A percentile compares a stretch with the other conserved stretches of the same genome.
Conservation (phyloP, 2,888 invertebrate genomes). For the Saturnia pavonia region DNA sequence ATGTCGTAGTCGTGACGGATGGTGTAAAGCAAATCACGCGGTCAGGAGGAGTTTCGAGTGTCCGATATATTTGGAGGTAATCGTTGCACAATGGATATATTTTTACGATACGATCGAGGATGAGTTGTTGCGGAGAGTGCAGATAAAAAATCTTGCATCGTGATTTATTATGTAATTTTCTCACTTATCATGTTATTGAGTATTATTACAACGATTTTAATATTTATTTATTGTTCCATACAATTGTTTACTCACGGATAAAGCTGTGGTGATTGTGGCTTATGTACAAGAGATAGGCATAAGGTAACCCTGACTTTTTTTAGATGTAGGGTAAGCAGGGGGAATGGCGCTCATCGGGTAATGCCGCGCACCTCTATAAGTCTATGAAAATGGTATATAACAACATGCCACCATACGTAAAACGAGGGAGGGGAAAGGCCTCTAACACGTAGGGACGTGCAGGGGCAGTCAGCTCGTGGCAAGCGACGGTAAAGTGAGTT, state of each 20-base stretch:
- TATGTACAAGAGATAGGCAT: no score
- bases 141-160: slow-evolving; percentile 4
- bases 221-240: neutral
- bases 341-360: no score
- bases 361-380: no score
- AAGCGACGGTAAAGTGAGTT: no score
- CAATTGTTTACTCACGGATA: neutral
- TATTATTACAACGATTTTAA: neutral
- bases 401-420: no score
- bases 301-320: no score
- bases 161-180: slow-evolving; percentile 3
- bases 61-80: slow-evolving; percentile 10
- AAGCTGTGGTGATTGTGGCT: no score
- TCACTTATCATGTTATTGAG: neutral
- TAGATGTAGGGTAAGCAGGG: no score
- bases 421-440: no score
- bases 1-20: slow-evolving; percentile 1
- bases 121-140: neutral
- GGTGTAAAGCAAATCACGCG: neutral
- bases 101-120: slow-evolving; percentile 17
- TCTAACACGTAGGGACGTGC: no score
- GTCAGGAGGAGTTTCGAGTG: neutral
- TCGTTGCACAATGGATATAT: slow-evolving; percentile 22
- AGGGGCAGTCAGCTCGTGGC: no score
- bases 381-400: no score